Evolutionary conservation across 2,888 invertebrate genomes (phyloP), one percentile per base, ranked within the genome.

Genomic region (Mimachlamys varia): DNA sequence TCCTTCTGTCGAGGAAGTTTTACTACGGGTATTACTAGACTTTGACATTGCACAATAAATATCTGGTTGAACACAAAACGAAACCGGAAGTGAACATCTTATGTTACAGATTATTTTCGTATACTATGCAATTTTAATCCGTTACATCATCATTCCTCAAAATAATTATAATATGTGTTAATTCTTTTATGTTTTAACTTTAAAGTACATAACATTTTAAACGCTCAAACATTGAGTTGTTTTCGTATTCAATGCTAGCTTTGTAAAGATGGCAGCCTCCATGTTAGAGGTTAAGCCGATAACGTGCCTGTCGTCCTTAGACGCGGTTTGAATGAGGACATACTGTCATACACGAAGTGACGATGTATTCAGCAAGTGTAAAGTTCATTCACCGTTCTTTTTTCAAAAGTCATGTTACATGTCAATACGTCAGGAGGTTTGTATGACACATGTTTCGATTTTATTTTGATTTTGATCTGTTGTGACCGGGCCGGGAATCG

Each of bases 1-100:
- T 76, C 33, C 76, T 76, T 76, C 33, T 15, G 76, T 13, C 76
- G 76, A 76, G 76, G 76, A 76, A 76, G 33, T 76, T 0, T 76
- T 15, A 4, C 33, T 19, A 58, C 58, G 58, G 58, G n/a, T 90
- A 58, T 88, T 88, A 15, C 27, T 37, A 17, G 88, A 58, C 13
- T 37, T 58, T 58, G 88, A 88, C 44, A 55, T 88, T 37, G 49
- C 55, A 53, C 33, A 33, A 55, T 53, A n/a, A 15, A 37, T 87
- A 44, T 53, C 17, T 7, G 1, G 5, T 53, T 7, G 2, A 53
- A 10, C 58, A 44, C 53, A 55, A 50, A 62, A 89, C 55, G 87
- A 88, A 90, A 91, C 91, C 87, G 91, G 91, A 91, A 91, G 90
- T 90, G 19, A 58, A 53, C 88, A 49, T 22, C 4, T 33, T 27